Evolutionary conservation across 2,797 vertebrate species (phyloP), one percentile per base, ranked within the genome.

Genomic region (Lacerta viridis): DNA sequence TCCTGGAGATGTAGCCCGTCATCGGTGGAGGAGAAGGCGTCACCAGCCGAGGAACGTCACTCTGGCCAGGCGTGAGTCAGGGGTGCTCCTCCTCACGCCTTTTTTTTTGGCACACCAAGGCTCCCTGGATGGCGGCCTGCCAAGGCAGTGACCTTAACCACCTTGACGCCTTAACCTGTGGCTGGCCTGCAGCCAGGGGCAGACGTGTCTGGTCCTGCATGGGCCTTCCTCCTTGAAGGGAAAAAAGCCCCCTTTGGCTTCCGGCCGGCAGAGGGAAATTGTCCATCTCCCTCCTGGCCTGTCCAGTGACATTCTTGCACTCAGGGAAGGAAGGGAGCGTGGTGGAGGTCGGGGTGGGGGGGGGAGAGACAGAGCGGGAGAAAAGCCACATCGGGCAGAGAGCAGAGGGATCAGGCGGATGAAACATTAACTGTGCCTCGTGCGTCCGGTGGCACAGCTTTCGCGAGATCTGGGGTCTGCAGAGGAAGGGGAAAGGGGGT

Each of bases 361-460:
- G 1, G 84, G 1, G n/a, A 5, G 71, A n/a, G 68, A 27, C 46
- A 27, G 43, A 17, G 84, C 41, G 10, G 41, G 55, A 33, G 15
- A 39, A 36, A 27, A 39, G 61, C 36, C 81, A 25, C 41, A n/a
- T 18, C 3, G 77, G 79, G 43, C 80, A 11, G 33, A 29, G 55
- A 74, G 39, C 75, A 41, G 18, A 76, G n/a, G 18, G 66, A 66
- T 11, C 71, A 84, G 68, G 39, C 59, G 23, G 88, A 80, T 89
- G 59, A 89, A 89, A 89, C 88, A 89, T 89, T 89, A 89, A 89
- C 88, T 41, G 82, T 0, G 23, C 68, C 82, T 46, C 50, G 66
- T 74, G 81, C 3, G 7, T 5, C 11, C 33, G 36, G n/a, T 46
- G 64, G n/a, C 46, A 55, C 36, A 64, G 83, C 76, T 74, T 0